A percentile compares a stretch with the other conserved stretches of the same genome.
phyloP scores from a whole-genome alignment of 1,140 invertebrate species.

The Elysia chlorotica region DNA sequence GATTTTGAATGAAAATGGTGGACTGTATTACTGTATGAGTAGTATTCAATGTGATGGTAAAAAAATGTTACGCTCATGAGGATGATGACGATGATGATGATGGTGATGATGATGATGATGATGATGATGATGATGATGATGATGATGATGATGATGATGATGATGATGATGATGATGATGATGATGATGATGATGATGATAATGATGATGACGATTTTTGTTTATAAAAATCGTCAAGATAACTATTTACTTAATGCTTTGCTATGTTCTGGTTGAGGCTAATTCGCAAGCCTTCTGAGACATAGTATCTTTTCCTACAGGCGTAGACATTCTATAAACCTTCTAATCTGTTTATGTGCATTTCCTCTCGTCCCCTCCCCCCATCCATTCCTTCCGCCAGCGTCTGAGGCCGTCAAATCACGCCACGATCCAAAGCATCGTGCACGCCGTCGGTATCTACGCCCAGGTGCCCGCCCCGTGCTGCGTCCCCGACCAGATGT shows the following conservation, averaged over 20 bases:
- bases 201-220: not conserved
- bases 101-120: not conserved
- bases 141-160: not conserved
- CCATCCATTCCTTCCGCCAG: constrained; percentile 39
- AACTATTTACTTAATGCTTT: too few species aligned
- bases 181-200: not conserved
- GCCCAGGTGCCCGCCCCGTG: constrained; percentile 60
- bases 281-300: too few species aligned
- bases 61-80: not conserved
- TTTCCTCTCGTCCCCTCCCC: not conserved
- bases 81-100: not conserved
- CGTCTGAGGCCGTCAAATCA: constrained; percentile 76
- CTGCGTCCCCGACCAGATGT: constrained; percentile 61
- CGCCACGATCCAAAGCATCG: constrained; percentile 95
- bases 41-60: too few species aligned
- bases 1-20: too few species aligned
- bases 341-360: too few species aligned
- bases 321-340: too few species aligned
- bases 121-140: not conserved
- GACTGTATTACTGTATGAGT: too few species aligned
- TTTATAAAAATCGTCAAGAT: too few species aligned
- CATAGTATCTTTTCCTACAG: too few species aligned
- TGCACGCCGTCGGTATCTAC: constrained; percentile 69
- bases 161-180: not conserved
- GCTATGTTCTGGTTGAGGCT: too few species aligned